Percentiles rank a stretch among this genome's conserved stretches.
Evolutionary conservation across 2,113 vertebrate species (phyloP).

Genomic region (Ibidorhyncha struthersii): DNA sequence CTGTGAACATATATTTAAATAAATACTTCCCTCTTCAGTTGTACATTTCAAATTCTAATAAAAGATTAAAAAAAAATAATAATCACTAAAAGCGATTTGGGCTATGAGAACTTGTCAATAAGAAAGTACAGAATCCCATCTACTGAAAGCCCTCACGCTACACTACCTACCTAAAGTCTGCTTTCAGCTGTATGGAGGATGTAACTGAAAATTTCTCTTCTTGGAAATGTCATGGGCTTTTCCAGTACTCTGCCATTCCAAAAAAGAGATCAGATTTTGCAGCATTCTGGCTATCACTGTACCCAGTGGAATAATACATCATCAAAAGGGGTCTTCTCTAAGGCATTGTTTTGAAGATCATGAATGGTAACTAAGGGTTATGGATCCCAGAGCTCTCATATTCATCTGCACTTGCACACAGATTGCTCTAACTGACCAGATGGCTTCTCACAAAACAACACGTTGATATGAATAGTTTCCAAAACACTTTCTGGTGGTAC

Average conservation of each 20-base stretch:
- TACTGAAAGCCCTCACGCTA: not conserved
- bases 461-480: not conserved
- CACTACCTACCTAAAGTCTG: not conserved
- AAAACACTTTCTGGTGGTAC: not conserved
- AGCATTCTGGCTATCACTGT: fast-evolving
- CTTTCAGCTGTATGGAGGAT: not conserved
- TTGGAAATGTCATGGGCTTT: not conserved
- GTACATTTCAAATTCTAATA: not conserved
- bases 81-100: not conserved
- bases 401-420: not conserved
- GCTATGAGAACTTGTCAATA: not conserved
- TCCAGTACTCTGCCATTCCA: not conserved
- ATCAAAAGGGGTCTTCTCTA: not conserved
- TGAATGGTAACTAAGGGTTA: not conserved
- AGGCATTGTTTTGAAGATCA: not conserved
- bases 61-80: not conserved
- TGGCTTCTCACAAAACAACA: constrained; percentile 35
- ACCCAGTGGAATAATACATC: not conserved
- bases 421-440: constrained; percentile 2
- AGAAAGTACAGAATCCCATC: not conserved
- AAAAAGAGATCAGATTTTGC: not conserved
- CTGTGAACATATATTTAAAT: not conserved
- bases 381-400: not conserved
- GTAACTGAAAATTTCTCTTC: not conserved
- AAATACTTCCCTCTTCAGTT: not conserved